These are phyloP conservation scores for Phrynosoma platyrhinos DNA, from an alignment of 2,113 vertebrate genomes.

Conservation along the genomic window DNA sequence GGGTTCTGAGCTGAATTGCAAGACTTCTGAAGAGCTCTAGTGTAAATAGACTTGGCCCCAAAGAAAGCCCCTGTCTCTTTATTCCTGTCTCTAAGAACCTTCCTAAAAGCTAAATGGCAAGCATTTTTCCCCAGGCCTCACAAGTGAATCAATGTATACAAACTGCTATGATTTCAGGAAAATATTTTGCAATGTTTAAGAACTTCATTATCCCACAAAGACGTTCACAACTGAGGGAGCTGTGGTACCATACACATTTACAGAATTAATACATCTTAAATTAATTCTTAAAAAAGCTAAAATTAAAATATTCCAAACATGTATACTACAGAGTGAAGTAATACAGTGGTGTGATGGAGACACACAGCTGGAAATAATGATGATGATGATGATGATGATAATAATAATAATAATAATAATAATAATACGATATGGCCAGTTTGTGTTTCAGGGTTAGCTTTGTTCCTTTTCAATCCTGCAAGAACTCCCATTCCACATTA, in stretches of 20 bases:
- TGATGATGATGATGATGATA: too few relatives aligned
- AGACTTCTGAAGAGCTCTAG: too few relatives aligned
- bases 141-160: background rate
- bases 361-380: too few relatives aligned
- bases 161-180: background rate
- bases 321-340: too few relatives aligned
- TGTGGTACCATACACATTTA: background rate
- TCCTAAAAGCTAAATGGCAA: background rate
- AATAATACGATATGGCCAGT: background rate
- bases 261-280: too few relatives aligned
- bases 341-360: too few relatives aligned
- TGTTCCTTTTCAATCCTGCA: accelerated
- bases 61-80: background rate
- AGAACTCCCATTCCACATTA: background rate
- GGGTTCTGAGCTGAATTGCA: too few relatives aligned
- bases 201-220: background rate
- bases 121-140: background rate
- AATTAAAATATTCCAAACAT: too few relatives aligned
- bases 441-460: background rate
- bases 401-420: too few relatives aligned
- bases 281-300: too few relatives aligned
- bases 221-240: background rate
- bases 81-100: background rate
- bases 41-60: background rate
- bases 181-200: background rate